Conservation (phyloP, 2,113 vertebrate species). For the Reinhardtius hippoglossoides region DNA sequence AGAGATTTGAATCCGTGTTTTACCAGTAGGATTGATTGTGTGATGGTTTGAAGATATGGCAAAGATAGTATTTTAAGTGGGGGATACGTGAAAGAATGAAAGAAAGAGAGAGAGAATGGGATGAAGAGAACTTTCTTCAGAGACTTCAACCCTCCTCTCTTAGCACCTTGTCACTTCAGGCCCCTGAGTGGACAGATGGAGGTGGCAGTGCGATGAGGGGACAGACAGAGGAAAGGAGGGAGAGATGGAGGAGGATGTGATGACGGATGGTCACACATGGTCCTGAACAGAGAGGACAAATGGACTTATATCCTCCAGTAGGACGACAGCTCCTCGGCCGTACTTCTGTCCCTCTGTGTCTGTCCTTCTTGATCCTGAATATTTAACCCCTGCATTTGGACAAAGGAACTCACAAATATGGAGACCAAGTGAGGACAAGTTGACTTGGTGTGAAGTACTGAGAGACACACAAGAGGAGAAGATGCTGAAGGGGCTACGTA, state of each 20-base stretch:
- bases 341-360: constrained; percentile 44
- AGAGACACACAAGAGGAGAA: constrained; percentile 4
- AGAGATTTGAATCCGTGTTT: constrained; percentile 65
- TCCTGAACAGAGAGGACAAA: constrained; percentile 14
- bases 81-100: constrained; percentile 20
- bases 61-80: constrained; percentile 72
- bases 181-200: constrained; percentile 14
- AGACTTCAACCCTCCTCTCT: constrained; percentile 57
- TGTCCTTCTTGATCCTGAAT: constrained; percentile 12
- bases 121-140: constrained; percentile 57
- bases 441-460: constrained; percentile 18
- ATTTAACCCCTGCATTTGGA: constrained; percentile 26
- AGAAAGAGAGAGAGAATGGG: constrained; percentile 41
- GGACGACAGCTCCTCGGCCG: constrained; percentile 20
- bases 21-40: constrained; percentile 31
- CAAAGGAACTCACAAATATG: constrained; percentile 36
- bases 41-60: constrained; percentile 53
- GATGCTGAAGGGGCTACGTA: constrained; percentile 10
- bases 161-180: constrained; percentile 39
- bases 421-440: constrained; percentile 25
- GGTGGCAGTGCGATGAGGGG: constrained; percentile 31
- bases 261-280: not conserved
- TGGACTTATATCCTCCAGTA: constrained; percentile 18
- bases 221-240: constrained; percentile 23
- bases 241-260: constrained; percentile 45